Base-by-base conservation (phyloP, 2,888 invertebrate species). In the Campopleginae sp. region DNA sequence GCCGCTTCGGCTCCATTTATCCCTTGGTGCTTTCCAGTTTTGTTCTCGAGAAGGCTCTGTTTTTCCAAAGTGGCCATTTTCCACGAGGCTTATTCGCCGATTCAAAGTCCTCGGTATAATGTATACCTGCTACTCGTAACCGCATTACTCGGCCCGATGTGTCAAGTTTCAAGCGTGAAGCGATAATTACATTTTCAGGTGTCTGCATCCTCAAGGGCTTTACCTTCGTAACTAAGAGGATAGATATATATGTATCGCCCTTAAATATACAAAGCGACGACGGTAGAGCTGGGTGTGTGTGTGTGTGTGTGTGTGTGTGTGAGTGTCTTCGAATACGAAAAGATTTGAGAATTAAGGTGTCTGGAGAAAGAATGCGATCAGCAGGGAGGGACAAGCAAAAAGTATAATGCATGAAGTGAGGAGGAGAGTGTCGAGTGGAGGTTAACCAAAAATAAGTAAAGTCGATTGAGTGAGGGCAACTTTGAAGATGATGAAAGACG, bases 11-110 rank as follows among this genome's bases (percentile, higher is more conserved):
- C 8, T n/a, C 14, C 14, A 27, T 2, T 27, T 23, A 27, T 27
- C 14, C 12, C 14, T 58, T 58, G 14, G 27, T 58, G 14, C 27
- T 27, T 58, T 14, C 58, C 19, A 23, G 8, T 27, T n/a, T n/a
- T 44, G 65, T 19, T 70, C 19, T 70, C 31, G 31, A 65, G 51
- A 42, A 54, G 44, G 58, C 74, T 74, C 86, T 84, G 61, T 86
- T 84, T 87, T 85, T 80, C 72, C 86, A 85, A 87, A 87, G 86
- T 87, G 87, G 86, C 80, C 80, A 78, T 87, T 86, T 86, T 86
- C 84, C 86, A 79, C 82, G 78, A 80, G 84, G 82, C 78, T 85
- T 79, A 75, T 87, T 80, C 75, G 76, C 44, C 61, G 84, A 44
- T 61, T 76, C 48, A 17, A 68, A 23, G 33, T 75, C 38, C 38